Conservation (phyloP, 2,888 invertebrate genomes). For the Nycteola revayana region DNA sequence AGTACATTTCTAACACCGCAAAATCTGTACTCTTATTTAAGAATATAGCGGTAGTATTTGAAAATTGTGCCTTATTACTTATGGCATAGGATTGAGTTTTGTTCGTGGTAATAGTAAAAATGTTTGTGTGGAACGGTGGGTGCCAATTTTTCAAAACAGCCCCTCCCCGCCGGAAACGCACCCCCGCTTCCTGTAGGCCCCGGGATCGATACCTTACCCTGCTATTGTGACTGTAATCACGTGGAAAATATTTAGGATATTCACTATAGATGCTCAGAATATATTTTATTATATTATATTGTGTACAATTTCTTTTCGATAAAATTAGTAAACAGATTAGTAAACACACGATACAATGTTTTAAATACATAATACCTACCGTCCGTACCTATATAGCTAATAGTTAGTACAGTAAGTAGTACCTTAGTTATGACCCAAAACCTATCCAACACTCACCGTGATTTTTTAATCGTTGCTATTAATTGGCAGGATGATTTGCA, state of each 20-base stretch:
- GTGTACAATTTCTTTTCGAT: too few species aligned
- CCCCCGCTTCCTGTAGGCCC: constrained; percentile 72
- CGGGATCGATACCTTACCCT: constrained; percentile 73
- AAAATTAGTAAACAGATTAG: too few species aligned
- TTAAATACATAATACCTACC: too few species aligned
- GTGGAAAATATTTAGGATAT: constrained; percentile 42
- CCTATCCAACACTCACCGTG: too few species aligned
- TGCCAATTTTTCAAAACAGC: constrained; percentile 81
- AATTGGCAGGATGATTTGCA: too few species aligned
- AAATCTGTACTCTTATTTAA: constrained; percentile 39
- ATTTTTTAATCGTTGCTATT: too few species aligned
- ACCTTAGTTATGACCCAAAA: too few species aligned
- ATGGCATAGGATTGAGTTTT: constrained; percentile 40
- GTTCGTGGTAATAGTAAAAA: constrained; percentile 40
- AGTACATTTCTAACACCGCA: constrained; percentile 41
- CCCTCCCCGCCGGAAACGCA: constrained; percentile 62
- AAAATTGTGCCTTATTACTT: constrained; percentile 31
- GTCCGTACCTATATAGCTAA: too few species aligned
- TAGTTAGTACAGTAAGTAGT: too few species aligned
- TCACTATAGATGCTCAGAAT: too few species aligned
- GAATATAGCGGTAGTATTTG: constrained; percentile 3
- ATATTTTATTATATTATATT: too few species aligned
- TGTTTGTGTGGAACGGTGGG: constrained; percentile 55
- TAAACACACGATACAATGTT: too few species aligned
- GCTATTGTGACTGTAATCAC: constrained; percentile 57